Base-by-base conservation (phyloP, 1,140 invertebrate species). In the Pachyrhynchus sulphureomaculatus region DNA sequence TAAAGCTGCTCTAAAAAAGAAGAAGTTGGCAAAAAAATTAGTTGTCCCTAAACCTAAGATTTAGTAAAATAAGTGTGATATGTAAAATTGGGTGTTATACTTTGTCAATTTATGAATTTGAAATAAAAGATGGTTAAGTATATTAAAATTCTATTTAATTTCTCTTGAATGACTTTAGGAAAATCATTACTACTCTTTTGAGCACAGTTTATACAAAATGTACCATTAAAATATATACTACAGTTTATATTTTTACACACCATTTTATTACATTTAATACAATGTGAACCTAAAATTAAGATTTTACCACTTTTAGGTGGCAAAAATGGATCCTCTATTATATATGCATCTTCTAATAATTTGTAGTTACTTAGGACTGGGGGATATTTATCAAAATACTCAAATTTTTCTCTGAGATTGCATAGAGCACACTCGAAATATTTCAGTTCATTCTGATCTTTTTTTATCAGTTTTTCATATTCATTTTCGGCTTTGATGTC, bases 251-350 rank as follows among this genome's bases (percentile, higher is more conserved):
- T 84, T 68, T 89, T 82, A 76, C 92, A 95, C 6, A 91, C 84
- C 57, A 79, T 53, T 64, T 83, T 83, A 8, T 78, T 69, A 78
- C 92, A 95, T 1, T 80, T 67, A 36, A 75, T 73, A 77, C 91
- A 95, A 70, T 90, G 82, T 20, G 82, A 79, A n/a, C 91, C 92
- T 5, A 93, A 66, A 0, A 90, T 78, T 20, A 91, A 72, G 70
- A 90, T 83, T 76, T 90, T 84, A 24, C 83, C 84, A 72, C 81
- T 85, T 60, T 82, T 81, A 13, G 83, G 80, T 1, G 85, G 77
- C 70, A 83, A 83, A 70, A 93, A 94, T 2, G 92, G 91, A 80
- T 94, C 91, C 71, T 88, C 87, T 82, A 91, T 89, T 0, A 92
- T 75, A 75, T 88, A 95, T 60, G 83, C 86, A 9, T 90, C 83